Evolutionary conservation across 1,140 invertebrate species (phyloP).

Genomic region (Spodoptera litura): DNA sequence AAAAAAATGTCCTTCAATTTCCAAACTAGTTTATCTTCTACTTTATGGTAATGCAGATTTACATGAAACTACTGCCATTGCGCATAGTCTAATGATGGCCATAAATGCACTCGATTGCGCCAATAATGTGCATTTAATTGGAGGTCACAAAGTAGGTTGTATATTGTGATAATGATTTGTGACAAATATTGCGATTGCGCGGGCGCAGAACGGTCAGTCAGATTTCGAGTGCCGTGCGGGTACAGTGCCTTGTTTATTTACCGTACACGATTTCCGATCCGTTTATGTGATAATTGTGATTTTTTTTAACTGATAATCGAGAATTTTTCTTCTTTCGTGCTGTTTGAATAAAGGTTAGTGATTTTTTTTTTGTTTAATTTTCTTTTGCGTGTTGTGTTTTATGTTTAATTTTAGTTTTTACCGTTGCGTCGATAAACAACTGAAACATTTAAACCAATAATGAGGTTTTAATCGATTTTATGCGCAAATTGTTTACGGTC

Average conservation of each 20-base stretch:
- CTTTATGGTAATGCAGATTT: too few relatives aligned
- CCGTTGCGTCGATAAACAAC: too few relatives aligned
- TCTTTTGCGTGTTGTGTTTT: background rate
- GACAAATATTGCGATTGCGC: conserved; percentile 27
- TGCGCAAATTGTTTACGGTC: too few relatives aligned
- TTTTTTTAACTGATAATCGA: background rate
- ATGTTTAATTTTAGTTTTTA: background rate
- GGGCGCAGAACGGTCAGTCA: conserved; percentile 18
- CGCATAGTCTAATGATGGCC: background rate
- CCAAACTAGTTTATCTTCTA: too few relatives aligned
- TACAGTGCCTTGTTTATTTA: conserved; percentile 18
- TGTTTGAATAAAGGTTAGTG: conserved; percentile 14
- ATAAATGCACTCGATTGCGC: conserved; percentile 1
- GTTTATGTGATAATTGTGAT: conserved; percentile 5
- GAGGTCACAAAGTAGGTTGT: conserved; percentile 39
- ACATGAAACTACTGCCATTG: too few relatives aligned
- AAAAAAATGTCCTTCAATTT: too few relatives aligned
- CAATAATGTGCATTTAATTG: conserved; percentile 25
- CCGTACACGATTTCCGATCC: background rate
- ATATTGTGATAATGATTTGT: conserved; percentile 38
- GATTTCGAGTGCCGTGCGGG: conserved; percentile 19
- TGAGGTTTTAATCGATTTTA: too few relatives aligned
- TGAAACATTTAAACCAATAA: too few relatives aligned
- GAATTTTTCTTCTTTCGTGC: background rate
- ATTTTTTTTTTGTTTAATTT: background rate